Evolutionary conservation across 2,113 vertebrate genomes (phyloP).

Genomic region (Ornithorhynchus anatinus): DNA sequence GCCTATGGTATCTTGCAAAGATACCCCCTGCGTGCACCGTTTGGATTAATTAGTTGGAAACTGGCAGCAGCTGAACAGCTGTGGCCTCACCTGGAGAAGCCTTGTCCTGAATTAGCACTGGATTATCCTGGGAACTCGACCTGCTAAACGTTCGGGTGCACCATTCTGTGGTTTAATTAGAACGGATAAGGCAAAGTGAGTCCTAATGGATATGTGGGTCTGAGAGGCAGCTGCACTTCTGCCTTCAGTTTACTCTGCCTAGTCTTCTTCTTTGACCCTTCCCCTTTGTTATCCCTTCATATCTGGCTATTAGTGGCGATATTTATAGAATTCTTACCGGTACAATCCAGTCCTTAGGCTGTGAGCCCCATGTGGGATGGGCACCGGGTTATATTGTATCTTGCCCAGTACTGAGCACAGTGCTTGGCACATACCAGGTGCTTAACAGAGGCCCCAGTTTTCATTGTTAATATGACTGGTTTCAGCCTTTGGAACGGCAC

Average conservation of each 20-base stretch:
- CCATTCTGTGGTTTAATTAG: conserved; percentile 27
- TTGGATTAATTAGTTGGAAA: conserved; percentile 43
- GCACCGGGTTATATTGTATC: too few relatives aligned
- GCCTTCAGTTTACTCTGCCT: background rate
- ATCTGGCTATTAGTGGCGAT: background rate
- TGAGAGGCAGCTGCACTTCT: background rate
- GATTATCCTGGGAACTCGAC: conserved; percentile 9
- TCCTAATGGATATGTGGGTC: background rate
- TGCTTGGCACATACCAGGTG: too few relatives aligned
- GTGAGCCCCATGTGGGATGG: too few relatives aligned
- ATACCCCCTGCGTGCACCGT: conserved; percentile 5
- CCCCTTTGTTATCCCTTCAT: background rate
- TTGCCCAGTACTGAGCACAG: too few relatives aligned
- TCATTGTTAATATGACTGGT: too few relatives aligned
- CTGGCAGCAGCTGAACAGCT: conserved; percentile 4
- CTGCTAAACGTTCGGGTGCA: background rate
- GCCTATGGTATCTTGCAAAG: accelerated
- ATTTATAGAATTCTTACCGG: too few relatives aligned
- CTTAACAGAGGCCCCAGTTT: too few relatives aligned
- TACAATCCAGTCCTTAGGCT: too few relatives aligned
- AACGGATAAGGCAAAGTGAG: background rate
- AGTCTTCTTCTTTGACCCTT: background rate
- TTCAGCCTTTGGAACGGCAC: too few relatives aligned
- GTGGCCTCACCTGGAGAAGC: conserved; percentile 44
- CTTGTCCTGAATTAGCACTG: conserved; percentile 8